Evolutionary conservation across 2,797 vertebrate species (phyloP), one percentile per base, ranked within the genome.

Genomic region (Yasuhikotakia modesta): DNA sequence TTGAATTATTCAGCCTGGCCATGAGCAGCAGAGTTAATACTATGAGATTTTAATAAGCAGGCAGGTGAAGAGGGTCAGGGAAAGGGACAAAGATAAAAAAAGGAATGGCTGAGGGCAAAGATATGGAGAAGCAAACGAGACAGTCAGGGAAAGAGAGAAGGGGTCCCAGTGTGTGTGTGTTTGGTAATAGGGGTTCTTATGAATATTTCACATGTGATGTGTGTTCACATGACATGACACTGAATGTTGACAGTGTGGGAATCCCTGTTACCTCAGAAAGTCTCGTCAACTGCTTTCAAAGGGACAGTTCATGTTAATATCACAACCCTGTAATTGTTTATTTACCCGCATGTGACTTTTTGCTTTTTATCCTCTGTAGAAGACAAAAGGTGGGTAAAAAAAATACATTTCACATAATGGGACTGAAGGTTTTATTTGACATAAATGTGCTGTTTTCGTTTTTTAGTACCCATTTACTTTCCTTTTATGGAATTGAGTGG

Each of bases 21-120:
- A 83, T 86, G 87, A 90, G 88, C 86, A 75, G 81, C 85, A 90
- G 90, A 90, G 90, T 90, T 92, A 92, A 91, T 92, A 86, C 89
- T 86, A 90, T 91, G 88, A 87, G 92, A 92, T 93, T 93, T 92
- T 92, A 92, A 93, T 92, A 92, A 92, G 90, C 87, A 82, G 83
- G 85, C 87, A 91, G 91, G 90, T 92, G 65, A 81, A 77, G 70
- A 45, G 58, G 79, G 76, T 77, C 68, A 69, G 75, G 50, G 57
- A 60, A 55, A 45, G 53, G 70, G 58, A 69, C 60, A 43, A 53
- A 27, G 39, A 48, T 50, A 63, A 39, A 66, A 65, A 32, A 12
- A 12, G 32, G 53, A 52, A 58, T 17, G 17, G 30, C 17, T 19
- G 55, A 17, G 55, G 32, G 64, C n/a, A 43, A 52, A 76, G 21